These are phyloP conservation scores for Nomada fucata DNA, from an alignment of 2,888 invertebrate species.

Conservation along the genomic window DNA sequence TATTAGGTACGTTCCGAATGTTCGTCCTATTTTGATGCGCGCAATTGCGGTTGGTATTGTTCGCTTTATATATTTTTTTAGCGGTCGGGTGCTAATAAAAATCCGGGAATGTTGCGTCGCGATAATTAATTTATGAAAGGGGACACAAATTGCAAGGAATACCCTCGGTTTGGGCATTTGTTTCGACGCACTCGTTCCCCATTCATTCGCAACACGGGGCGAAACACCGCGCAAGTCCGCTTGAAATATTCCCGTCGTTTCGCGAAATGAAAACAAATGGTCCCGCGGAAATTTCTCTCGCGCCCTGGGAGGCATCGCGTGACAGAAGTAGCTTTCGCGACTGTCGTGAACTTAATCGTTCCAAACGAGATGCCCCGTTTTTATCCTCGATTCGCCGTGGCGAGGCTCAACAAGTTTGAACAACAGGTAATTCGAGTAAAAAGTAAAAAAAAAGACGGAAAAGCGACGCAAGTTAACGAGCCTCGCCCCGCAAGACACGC, in stretches of 20 bases:
- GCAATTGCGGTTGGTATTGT: too few relatives aligned
- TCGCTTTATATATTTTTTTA: too few relatives aligned
- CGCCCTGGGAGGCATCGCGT: neutral
- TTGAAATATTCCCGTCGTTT: neutral
- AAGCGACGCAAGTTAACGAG: slow-evolving; percentile 7
- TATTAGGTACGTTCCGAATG: too few relatives aligned
- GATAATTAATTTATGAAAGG: too few relatives aligned
- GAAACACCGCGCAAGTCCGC: neutral
- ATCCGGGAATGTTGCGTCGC: too few relatives aligned
- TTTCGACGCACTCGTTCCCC: too few relatives aligned
- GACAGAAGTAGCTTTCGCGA: slow-evolving; percentile 18
- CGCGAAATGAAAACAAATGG: neutral
- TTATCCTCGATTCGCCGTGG: slow-evolving; percentile 3
- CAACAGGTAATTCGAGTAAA: slow-evolving; percentile 27
- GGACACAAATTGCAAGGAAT: too few relatives aligned
- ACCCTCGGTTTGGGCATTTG: too few relatives aligned
- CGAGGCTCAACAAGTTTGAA: slow-evolving; percentile 36
- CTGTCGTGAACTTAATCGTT: slow-evolving; percentile 31
- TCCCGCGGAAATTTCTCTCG: slow-evolving; percentile 1
- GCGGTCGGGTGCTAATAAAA: too few relatives aligned
- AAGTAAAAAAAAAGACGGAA: neutral
- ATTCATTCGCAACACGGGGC: neutral
- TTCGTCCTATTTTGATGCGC: too few relatives aligned
- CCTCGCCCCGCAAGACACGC: slow-evolving; percentile 8
- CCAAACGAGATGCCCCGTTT: slow-evolving; percentile 23